Evolutionary conservation across 2,113 vertebrate genomes (phyloP), one percentile per base, ranked within the genome.

Genomic region (Phasianus colchicus): DNA sequence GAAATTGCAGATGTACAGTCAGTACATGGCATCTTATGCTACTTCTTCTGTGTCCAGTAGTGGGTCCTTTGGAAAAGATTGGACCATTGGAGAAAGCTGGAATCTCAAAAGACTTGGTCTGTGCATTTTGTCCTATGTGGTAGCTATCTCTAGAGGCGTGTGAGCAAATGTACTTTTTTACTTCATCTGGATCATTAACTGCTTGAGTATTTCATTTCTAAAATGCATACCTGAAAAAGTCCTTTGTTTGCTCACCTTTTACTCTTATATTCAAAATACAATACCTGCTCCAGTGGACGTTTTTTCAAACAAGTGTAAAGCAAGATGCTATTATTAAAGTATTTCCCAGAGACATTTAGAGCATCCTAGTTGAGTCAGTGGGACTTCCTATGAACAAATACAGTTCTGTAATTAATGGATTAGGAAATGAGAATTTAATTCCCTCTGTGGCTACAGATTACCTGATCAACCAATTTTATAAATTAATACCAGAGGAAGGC

Each of bases 21-120:
- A 73, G 30, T 19, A 48, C 7, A 19, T 16, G 16, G 29, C 24
- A 45, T 11, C 17, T 27, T 45, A 24, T 0, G 2, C 27, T 82
- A 14, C 36, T 71, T 50, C 36, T 55, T 18, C 36, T 21, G 1
- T 54, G 14, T 67, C 52, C 52, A 38, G 11, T 0, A 0, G 8
- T 25, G 32, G 57, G 43, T 60, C 50, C 50, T 21, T 0, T 60
- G 24, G 36, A 71, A 43, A 77, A n/a, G 71, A 34, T 19, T 40
- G 13, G 14, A 82, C 47, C 47, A 76, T 18, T 21, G 15, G 47
- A 24, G 47, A 24, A 24, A 21, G 8, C 14, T 80, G 22, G 19
- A 80, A 74, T 45, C 15, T 57, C 48, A 21, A 25, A 55, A 50
- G 10, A 63, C 57, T 61, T 57, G 34, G 19, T 16, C 24, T 58